phyloP scores from a whole-genome alignment of 2,113 vertebrate genomes.

The Ramphastos sulfuratus region DNA sequence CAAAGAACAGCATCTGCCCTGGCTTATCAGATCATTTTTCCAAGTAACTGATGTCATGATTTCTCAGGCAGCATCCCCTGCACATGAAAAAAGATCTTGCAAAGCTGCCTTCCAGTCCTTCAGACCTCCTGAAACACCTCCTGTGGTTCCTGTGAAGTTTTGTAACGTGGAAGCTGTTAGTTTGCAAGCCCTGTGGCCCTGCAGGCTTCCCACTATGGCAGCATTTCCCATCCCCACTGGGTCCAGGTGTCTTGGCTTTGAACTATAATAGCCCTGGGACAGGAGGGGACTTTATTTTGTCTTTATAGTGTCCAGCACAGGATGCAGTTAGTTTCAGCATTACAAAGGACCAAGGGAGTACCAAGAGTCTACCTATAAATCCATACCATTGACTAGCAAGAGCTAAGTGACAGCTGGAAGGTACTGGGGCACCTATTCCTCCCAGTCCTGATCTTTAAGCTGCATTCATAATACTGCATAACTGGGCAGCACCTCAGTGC shows the following conservation, averaged over 20 bases:
- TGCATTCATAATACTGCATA: background rate
- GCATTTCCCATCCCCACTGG: no score
- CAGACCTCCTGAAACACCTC: background rate
- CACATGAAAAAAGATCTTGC: background rate
- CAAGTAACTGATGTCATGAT: background rate
- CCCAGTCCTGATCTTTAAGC: background rate
- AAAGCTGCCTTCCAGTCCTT: background rate
- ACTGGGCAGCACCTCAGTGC: background rate
- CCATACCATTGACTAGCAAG: background rate
- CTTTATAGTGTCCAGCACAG: background rate
- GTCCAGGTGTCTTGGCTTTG: no score
- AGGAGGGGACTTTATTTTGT: no score
- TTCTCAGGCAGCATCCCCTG: background rate
- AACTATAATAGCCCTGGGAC: no score
- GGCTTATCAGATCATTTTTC: background rate
- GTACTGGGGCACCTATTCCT: background rate
- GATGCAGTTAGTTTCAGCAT: background rate
- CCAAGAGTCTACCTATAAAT: background rate
- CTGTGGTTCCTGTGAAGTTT: background rate
- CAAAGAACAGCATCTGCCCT: background rate
- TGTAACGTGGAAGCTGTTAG: no score
- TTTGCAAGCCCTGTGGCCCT: no score
- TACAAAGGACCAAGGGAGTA: background rate
- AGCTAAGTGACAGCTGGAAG: background rate
- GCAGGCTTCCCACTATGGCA: no score